Evolutionary conservation across 2,797 vertebrate species (phyloP), one percentile per base, ranked within the genome.

Genomic region (Coccyzus lansbergi): DNA sequence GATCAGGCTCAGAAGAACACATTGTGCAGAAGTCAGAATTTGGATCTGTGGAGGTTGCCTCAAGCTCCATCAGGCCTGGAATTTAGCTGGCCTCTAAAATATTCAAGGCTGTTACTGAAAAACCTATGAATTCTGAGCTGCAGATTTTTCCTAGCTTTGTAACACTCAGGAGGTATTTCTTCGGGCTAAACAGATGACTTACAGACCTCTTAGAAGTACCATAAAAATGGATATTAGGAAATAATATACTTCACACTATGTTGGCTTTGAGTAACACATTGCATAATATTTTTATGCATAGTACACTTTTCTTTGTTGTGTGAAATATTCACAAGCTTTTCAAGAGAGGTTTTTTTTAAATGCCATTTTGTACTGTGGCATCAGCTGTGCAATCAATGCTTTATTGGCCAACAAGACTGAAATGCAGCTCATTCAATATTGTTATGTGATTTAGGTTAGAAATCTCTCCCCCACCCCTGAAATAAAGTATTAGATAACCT

Each of bases 381-480:
- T 96, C 96, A 96, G 94, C 93, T 96, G 91, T 95, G 80, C 84
- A 94, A 93, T 94, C 92, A 92, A 86, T 88, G 85, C 93, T 96
- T 96, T 96, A 95, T 91, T 94, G 91, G 94, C 74, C 89, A 88
- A 44, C 67, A 80, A 80, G 74, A 91, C 75, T 79, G 83, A 94
- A 95, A 83, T 84, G 63, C 68, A 74, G 36, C 56, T 90, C 0
- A 1, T 86, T 95, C 91, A 86, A 91, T 96, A 86, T 86, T 91
- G 90, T 92, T 84, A 79, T 60, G 64, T 86, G 94, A 90, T 34
- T 90, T 85, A 92, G 65, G 67, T 64, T 91, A 77, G 64, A 76
- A 92, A 90, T 58, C 40, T 77, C 58, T 83, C 56, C 78, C 67
- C 77, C 51, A 76, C 29, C 49, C 75, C 75, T 20, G 63, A 88